Evolutionary conservation across 2,113 vertebrate genomes (phyloP), one percentile per base, ranked within the genome.

Genomic region (Aplodontia rufa): DNA sequence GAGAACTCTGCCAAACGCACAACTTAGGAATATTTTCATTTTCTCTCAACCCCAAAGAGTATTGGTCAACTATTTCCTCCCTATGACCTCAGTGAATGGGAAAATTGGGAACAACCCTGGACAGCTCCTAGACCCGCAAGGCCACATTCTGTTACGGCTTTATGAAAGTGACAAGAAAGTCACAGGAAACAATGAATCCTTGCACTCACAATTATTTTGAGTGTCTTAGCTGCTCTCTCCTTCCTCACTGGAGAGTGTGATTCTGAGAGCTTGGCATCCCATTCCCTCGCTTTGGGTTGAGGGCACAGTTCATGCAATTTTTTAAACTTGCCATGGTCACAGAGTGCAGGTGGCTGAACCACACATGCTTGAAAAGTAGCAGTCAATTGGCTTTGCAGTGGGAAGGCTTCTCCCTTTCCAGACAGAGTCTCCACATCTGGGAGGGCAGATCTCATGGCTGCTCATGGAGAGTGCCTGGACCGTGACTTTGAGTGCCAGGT

Each of bases 21-120:
- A 37, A 55, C 84, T 80, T n/a, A 42, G 82, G 58, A 79, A 80
- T 19, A 81, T 66, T 93, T 96, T 68, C 47, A 79, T 68, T 93
- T 96, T 69, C 74, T 89, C 51, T 75, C n/a, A 58, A 90, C 19
- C 28, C 5, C 17, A 55, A 79, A 51, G n/a, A 87, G 42, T 22
- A 20, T 26, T 72, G 42, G 20, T 42, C n/a, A 22, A 53, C 24
- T 32, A 24, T 3, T 45, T 45, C 64, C 10, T 86, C 32, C n/a
- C 72, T 88, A 11, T 37, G 28, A 92, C 9, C 2, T 1, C 47
- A 84, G 24, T 28, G 4, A 83, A n/a, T 53, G 32, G 62, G n/a
- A 82, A 66, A 47, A 74, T 12, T 37, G 26, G 68, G 64, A 79
- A 69, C 6, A 79, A 40, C 45, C 47, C 58, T 45, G 58, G 87